Conservation (phyloP, 2,113 vertebrate species). For the Scolopax mira region DNA sequence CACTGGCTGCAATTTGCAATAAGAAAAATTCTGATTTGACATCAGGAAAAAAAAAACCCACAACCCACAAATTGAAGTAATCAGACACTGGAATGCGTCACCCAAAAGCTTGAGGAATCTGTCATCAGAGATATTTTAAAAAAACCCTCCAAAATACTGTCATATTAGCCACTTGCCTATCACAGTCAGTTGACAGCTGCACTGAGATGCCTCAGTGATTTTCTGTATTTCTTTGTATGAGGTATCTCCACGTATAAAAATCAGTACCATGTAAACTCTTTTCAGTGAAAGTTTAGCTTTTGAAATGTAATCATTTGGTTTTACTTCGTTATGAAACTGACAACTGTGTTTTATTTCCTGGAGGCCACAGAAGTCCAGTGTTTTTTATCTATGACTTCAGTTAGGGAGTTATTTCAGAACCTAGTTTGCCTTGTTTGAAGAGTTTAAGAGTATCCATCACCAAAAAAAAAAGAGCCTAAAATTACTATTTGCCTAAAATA, state of each 20-base stretch:
- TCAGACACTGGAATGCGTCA: background rate
- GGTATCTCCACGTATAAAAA: background rate
- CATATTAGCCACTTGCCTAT: background rate
- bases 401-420: background rate
- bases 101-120: background rate
- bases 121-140: background rate
- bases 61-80: background rate
- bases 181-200: background rate
- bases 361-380: background rate
- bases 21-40: background rate
- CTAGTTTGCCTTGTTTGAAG: background rate
- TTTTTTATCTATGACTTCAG: background rate
- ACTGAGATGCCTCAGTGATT: background rate
- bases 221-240: background rate
- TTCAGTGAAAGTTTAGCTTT: background rate
- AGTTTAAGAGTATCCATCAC: background rate
- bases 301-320: background rate
- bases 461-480: accelerated
- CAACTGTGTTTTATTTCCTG: background rate
- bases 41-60: accelerated
- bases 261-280: background rate
- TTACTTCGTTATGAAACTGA: background rate
- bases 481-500: background rate
- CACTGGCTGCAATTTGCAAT: background rate
- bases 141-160: background rate